phyloP scores from a whole-genome alignment of 2,113 vertebrate genomes.

The Myotis lucifugus region DNA sequence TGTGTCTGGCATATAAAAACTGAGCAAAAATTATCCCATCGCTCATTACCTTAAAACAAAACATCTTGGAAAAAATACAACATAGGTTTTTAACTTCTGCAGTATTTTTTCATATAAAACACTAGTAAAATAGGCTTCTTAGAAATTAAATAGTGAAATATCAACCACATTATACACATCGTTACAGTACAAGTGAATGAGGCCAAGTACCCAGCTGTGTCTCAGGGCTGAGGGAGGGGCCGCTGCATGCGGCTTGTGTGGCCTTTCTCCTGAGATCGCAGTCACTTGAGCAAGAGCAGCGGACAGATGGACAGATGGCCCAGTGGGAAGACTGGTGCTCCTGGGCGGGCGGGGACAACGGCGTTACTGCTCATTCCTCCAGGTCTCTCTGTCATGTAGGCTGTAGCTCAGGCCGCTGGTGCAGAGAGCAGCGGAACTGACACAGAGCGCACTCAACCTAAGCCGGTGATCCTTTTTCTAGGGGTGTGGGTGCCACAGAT shows the following conservation, averaged over 20 bases:
- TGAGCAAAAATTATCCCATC: slow-evolving; percentile 69
- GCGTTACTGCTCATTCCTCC: background rate
- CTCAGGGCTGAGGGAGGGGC: background rate
- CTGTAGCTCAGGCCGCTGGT: background rate
- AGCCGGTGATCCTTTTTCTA: background rate
- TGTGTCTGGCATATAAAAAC: slow-evolving; percentile 73
- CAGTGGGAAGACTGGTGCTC: background rate
- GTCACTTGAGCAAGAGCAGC: background rate
- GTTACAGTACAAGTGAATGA: slow-evolving; percentile 72
- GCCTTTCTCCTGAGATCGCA: background rate
- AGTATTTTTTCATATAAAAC: slow-evolving; percentile 76
- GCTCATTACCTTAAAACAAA: slow-evolving; percentile 66
- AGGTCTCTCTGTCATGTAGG: background rate
- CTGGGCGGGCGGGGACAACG: background rate
- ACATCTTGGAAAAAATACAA: slow-evolving; percentile 69
- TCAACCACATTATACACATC: slow-evolving; percentile 70
- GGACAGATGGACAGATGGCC: rapidly evolving
- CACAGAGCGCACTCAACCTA: background rate
- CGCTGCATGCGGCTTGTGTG: rapidly evolving
- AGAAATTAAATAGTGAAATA: slow-evolving; percentile 83
- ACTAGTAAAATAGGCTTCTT: slow-evolving; percentile 76
- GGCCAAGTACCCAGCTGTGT: slow-evolving; percentile 50
- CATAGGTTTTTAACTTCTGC: slow-evolving; percentile 64
- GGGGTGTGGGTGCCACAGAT: background rate
- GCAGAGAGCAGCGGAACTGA: background rate